These are phyloP conservation scores for Chloroceryle inda DNA, from an alignment of 2,797 vertebrate species.

Conservation along the genomic window DNA sequence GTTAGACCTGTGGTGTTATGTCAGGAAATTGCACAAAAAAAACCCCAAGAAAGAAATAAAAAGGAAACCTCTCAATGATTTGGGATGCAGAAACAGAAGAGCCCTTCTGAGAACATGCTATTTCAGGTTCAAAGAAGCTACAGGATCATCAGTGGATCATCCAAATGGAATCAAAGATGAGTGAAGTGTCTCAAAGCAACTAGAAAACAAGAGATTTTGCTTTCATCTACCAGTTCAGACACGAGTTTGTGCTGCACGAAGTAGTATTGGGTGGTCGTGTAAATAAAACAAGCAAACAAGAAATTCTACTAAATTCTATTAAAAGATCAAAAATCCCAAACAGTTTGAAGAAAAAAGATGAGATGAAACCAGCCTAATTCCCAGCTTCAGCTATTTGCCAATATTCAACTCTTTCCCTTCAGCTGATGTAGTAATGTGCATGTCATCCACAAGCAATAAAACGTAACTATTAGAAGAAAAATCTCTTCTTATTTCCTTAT, in stretches of 20 bases:
- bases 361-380: background rate
- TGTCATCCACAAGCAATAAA: background rate
- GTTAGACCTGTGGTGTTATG: background rate
- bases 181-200: background rate
- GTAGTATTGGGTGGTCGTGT: background rate
- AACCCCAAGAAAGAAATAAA: background rate
- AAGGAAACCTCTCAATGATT: background rate
- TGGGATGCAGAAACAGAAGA: background rate
- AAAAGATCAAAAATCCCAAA: background rate
- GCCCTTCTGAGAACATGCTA: background rate
- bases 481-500: background rate
- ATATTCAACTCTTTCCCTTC: background rate
- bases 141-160: background rate
- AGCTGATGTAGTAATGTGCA: background rate
- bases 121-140: background rate
- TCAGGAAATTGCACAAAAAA: background rate
- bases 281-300: background rate
- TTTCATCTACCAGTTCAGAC: background rate
- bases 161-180: background rate
- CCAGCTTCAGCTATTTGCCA: background rate
- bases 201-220: fast-evolving
- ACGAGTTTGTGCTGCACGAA: background rate
- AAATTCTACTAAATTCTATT: background rate
- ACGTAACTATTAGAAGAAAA: constrained; percentile 8
- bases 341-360: background rate